Conservation (phyloP, 2,113 vertebrate genomes). For the Hystrix cristata region DNA sequence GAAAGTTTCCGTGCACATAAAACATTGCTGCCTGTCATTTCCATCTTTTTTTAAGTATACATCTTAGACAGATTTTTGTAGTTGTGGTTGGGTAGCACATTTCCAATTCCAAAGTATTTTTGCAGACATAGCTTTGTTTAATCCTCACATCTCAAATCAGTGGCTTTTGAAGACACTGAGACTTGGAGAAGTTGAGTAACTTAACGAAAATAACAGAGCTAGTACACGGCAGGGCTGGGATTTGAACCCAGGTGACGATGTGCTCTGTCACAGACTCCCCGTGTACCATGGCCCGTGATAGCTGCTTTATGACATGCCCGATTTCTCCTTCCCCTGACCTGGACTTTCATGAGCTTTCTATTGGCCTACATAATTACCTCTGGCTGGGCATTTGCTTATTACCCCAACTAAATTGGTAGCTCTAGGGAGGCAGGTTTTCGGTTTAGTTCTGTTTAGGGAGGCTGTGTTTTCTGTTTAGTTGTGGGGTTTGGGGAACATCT, state of each 20-base stretch:
- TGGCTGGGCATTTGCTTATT: background rate
- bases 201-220: background rate
- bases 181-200: background rate
- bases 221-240: background rate
- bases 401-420: background rate
- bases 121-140: background rate
- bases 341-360: background rate
- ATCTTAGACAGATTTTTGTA: background rate
- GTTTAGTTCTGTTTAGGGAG: background rate
- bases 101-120: background rate
- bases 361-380: background rate
- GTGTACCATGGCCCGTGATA: rapidly evolving
- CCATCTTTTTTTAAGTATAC: background rate
- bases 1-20: background rate
- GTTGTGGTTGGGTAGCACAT: background rate
- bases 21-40: background rate
- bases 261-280: background rate
- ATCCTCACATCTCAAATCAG: background rate
- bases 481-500: background rate
- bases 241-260: background rate
- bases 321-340: background rate
- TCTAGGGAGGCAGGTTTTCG: background rate
- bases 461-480: conserved; percentile 22
- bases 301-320: background rate
- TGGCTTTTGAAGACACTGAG: background rate